These are phyloP conservation scores for Philotrypesis tridentata DNA, from an alignment of 1,140 invertebrate species.

Conservation along the genomic window DNA sequence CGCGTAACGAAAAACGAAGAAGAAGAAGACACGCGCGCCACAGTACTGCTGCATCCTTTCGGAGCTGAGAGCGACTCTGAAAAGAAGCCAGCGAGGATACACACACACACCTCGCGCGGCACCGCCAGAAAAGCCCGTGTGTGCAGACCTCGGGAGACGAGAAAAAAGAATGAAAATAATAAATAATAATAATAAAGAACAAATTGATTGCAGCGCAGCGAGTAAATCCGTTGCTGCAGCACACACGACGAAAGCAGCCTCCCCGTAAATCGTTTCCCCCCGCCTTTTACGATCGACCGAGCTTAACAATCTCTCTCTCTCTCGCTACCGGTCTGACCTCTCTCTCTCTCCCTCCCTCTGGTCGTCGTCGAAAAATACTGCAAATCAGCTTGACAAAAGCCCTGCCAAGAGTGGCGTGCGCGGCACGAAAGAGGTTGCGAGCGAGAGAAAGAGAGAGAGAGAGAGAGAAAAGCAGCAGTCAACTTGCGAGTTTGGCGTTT, in stretches of 20 bases:
- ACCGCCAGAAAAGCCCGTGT: too few species aligned
- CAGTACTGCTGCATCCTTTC: background rate
- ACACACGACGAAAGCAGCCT: background rate
- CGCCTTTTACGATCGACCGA: constrained; percentile 11
- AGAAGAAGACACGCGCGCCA: too few species aligned
- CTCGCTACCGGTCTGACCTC: background rate
- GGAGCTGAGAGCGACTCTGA: too few species aligned
- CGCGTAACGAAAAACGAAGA: background rate
- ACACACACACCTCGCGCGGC: too few species aligned
- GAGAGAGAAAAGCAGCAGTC: background rate
- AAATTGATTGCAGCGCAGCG: background rate
- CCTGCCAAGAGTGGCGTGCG: background rate
- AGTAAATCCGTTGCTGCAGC: too few species aligned
- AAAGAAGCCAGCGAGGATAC: too few species aligned
- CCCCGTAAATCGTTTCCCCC: constrained; percentile 10
- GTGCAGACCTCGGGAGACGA: background rate
- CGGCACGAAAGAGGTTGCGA: too few species aligned
- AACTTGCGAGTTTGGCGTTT: too few species aligned
- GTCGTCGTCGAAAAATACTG: constrained; percentile 19
- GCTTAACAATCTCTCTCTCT: background rate
- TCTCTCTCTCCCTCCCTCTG: too few species aligned
- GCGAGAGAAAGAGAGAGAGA: too few species aligned
- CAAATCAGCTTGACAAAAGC: constrained; percentile 31
- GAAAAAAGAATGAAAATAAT: background rate
- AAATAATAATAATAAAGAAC: too few species aligned